phyloP scores from a whole-genome alignment of 2,113 vertebrate genomes.

The Chroicocephalus ridibundus region DNA sequence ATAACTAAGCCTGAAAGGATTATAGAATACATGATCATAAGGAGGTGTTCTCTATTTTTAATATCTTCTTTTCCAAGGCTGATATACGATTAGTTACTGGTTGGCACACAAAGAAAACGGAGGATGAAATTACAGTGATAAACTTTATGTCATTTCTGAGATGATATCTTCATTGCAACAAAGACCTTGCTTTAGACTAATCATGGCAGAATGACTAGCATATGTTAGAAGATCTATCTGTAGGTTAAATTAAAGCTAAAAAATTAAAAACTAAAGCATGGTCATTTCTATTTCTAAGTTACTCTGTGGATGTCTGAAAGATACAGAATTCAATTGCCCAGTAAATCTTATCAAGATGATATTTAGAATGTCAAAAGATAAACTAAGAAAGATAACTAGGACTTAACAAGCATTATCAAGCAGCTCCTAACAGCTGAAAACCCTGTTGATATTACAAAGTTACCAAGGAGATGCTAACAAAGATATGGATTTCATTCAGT shows the following conservation, averaged over 20 bases:
- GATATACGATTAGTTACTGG: neutral
- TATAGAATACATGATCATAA: neutral
- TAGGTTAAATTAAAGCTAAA: neutral
- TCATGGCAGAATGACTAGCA: neutral
- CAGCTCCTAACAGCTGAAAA: neutral
- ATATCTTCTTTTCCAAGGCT: neutral
- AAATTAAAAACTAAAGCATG: neutral
- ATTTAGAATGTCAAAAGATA: slow-evolving; percentile 16
- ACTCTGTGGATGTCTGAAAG: neutral
- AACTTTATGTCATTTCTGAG: neutral
- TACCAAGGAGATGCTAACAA: neutral
- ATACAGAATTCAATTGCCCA: neutral
- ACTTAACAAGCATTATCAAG: neutral
- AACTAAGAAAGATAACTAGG: neutral
- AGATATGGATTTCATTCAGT: neutral
- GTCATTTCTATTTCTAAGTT: neutral
- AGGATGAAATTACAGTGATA: neutral
- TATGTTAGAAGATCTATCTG: neutral
- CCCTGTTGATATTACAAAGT: neutral
- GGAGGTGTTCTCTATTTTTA: neutral
- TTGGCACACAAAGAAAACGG: neutral
- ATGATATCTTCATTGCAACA: neutral
- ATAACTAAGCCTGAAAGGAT: neutral
- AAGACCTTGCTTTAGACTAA: neutral
- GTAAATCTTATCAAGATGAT: neutral